Base-by-base conservation (phyloP, 2,888 invertebrate species). In the Athetis lepigone region DNA sequence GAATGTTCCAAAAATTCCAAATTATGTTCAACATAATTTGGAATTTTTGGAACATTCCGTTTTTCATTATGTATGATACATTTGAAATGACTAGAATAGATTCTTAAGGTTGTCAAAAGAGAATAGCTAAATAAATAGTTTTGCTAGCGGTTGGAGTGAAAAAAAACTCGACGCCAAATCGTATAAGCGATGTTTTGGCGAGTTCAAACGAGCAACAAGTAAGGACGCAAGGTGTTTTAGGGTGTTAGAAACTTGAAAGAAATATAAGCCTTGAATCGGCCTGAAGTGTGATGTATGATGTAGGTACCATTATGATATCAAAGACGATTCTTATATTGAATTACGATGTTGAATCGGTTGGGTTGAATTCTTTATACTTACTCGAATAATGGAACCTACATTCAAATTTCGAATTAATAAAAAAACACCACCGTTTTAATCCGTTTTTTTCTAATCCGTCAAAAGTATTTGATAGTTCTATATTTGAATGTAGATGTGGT, bases 191-290 rank as follows among this genome's bases (percentile, higher is more conserved):
- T 9, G 21, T 13, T 2, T 19, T 0, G 16, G n/a, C 47, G 60
- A 70, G 8, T 68, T 33, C 11, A 23, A 16, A 27, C 2, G 23
- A 70, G 64, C 58, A 47, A 16, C 8, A 79, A 74, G 89, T 84
- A 89, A 64, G 72, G 61, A 18, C 2, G 43, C 42, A 81, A 87
- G 85, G 85, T 86, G 84, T 89, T 85, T 82, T 84, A 85, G 86
- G 85, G 88, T 84, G 85, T 85, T 85, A 83, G 85, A 88, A 86
- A 89, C 84, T 88, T 82, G 79, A 89, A 90, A 88, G 85, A 88
- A 90, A 88, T 87, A 87, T 86, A 85, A 84, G 82, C 82, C 86
- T 84, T 85, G 85, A 89, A 89, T 88, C 87, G 85, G 82, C 84
- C 88, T 84, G 84, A 83, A 90, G 86, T 86, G 87, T 89, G 86